Base-by-base conservation (phyloP, 1,140 invertebrate species). In the Scaptomyza pallida region DNA sequence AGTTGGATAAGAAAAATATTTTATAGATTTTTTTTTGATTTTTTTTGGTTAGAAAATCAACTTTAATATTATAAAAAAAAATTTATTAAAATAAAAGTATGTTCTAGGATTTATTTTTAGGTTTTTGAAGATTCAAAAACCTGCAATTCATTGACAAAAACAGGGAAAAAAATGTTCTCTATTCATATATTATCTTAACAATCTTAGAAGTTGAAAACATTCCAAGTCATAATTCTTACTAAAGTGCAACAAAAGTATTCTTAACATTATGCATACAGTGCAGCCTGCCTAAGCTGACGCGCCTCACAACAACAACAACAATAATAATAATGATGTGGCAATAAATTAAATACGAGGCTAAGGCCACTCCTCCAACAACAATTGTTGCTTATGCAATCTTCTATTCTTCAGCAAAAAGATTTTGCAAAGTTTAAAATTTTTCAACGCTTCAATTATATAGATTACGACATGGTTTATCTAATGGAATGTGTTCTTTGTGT, bases 311-410 rank as follows among this genome's bases (percentile, higher is more conserved):
- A 45, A 48, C 50, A 40, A 26, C 2, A 26, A 26, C 21, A 26
- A 19, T 21, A 45, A 19, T 21, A 45, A 48, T 41, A 40, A 56
- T 50, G 60, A 64, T 56, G 67, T 70, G 45, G 54, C 63, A 59
- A 57, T 19, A 44, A 19, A 30, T 62, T 6, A 6, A 33, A 16
- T 26, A 35, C 26, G 41, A 54, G 37, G 37, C 30, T 15, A 40
- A 47, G 51, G 68, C 68, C 68, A 56, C 68, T 71, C 68, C 68
- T 71, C 19, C 52, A 65, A 62, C 37, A 15, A 21, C 16, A 47
- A 43, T 15, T n/a, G 10, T 19, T 52, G 61, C 65, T 71, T 71
- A 65, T 71, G 68, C 68, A 71, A 71, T 47, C 6, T 21, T 21
- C n/a, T n/a, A 43, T 70, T 70, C 60, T 64, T 40, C 33, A 26